Evolutionary conservation across 2,888 invertebrate species (phyloP), one percentile per base, ranked within the genome.

Genomic region (Tuta absoluta): DNA sequence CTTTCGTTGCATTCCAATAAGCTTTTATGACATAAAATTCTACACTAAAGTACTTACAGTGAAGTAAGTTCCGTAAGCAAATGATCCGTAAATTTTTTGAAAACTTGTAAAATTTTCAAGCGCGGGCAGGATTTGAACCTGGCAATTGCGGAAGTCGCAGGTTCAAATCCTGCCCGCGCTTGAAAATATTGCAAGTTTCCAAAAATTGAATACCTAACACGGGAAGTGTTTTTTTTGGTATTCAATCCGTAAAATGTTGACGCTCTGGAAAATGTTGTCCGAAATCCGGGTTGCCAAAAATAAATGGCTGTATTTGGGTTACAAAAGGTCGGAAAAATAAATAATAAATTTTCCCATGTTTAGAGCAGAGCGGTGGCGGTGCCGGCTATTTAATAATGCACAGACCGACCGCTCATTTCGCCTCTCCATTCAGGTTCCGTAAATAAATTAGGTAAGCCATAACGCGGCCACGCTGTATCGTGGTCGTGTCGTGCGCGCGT

Each of bases 381-480:
- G 53, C 65, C 24, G 48, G n/a, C 38, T 53, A 21, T 49, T 71
- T 71, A 71, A 69, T 71, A 69, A 71, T 71, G 68, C 69, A 69
- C 48, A 41, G 37, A 38, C n/a, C 57, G 56, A 66, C 63, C 69
- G 69, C 68, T 69, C 71, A 71, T 71, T 71, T 68, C 67, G 58
- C 66, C 64, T 38, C 49, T 62, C 65, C 60, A 63, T 60, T 67
- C 63, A 63, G 58, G 60, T 63, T 38, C 48, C 57, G 65, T 71
- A 68, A 71, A 71, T 71, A 71, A 71, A 69, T 71, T 69, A 71
- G 65, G 21, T n/a, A 51, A 51, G 60, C 69, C 68, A 62, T 68
- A 66, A 53, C 65, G 60, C 66, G 62, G 68, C 64, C 67, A 66
- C 38, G 38, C 37, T 58, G 12, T 56, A 14, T 28, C 28, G 28